These are phyloP conservation scores for Cremastinae sp. DNA, from an alignment of 2,888 invertebrate genomes.

Conservation along the genomic window DNA sequence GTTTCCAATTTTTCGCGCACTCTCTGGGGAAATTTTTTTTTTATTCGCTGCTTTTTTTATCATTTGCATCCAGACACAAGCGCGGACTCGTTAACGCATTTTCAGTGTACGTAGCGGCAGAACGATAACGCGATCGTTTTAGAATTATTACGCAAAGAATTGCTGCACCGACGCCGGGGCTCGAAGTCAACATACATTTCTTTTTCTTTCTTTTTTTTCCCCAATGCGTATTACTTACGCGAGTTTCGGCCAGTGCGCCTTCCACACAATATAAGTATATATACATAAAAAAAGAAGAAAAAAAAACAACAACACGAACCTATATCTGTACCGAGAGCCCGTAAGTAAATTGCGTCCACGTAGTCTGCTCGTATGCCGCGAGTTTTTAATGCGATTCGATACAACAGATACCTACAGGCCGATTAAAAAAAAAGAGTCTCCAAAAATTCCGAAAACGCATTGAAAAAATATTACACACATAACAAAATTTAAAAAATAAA, in stretches of 20 bases:
- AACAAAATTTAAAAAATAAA: no score
- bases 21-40: slow-evolving; percentile 29
- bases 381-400: slow-evolving; percentile 26
- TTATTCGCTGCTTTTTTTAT: slow-evolving; percentile 9
- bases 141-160: slow-evolving; percentile 45
- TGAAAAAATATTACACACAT: no score
- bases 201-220: neutral
- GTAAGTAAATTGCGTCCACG: slow-evolving; percentile 40
- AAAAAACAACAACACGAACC: neutral
- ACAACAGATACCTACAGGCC: neutral
- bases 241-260: slow-evolving; percentile 19
- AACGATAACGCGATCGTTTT: slow-evolving; percentile 49
- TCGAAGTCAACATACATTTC: slow-evolving; percentile 3
- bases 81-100: slow-evolving; percentile 47
- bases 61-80: slow-evolving; percentile 24
- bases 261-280: no score
- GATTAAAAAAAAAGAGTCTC: no score
- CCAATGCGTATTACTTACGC: slow-evolving; percentile 8
- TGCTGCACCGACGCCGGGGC: slow-evolving; percentile 3
- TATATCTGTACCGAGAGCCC: slow-evolving; percentile 4
- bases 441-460: no score
- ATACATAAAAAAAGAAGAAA: no score
- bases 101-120: slow-evolving; percentile 13
- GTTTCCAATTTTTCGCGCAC: neutral
- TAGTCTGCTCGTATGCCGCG: slow-evolving; percentile 18